These are phyloP conservation scores for Scelioninae gen. 1 DNA, from an alignment of 2,888 invertebrate species.

Conservation along the genomic window DNA sequence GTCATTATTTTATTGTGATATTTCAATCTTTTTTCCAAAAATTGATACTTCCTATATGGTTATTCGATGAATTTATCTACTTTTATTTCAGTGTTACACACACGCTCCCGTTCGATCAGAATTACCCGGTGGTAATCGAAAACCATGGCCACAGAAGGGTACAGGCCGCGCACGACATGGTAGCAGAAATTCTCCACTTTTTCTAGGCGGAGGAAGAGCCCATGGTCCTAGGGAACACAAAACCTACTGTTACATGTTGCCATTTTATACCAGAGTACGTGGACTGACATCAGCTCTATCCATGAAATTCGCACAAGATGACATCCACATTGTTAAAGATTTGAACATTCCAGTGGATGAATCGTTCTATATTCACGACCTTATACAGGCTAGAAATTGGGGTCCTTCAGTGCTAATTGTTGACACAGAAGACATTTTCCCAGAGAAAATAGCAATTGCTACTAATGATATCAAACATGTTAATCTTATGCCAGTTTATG, in stretches of 20 bases:
- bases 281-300: slow-evolving; percentile 94
- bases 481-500: slow-evolving; percentile 98
- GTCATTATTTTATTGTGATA: no score
- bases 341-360: slow-evolving; percentile 94
- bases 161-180: slow-evolving; percentile 95
- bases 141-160: slow-evolving; percentile 99
- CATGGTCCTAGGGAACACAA: slow-evolving; percentile 97
- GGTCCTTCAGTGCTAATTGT: slow-evolving; percentile 97
- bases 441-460: slow-evolving; percentile 94
- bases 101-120: slow-evolving; percentile 90
- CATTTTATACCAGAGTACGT: slow-evolving; percentile 89
- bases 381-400: slow-evolving; percentile 95
- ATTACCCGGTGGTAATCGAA: slow-evolving; percentile 93
- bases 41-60: no score
- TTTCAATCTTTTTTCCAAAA: no score
- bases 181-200: slow-evolving; percentile 95
- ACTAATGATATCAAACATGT: slow-evolving; percentile 91
- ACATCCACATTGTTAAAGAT: slow-evolving; percentile 94
- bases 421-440: slow-evolving; percentile 95
- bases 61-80: no score
- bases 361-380: slow-evolving; percentile 90
- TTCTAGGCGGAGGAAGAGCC: slow-evolving; percentile 91
- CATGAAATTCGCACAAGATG: slow-evolving; percentile 97
- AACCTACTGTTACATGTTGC: slow-evolving; percentile 97
- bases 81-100: neutral